Evolutionary conservation across 2,113 vertebrate species (phyloP), one percentile per base, ranked within the genome.

Genomic region (Saguinus imperator): DNA sequence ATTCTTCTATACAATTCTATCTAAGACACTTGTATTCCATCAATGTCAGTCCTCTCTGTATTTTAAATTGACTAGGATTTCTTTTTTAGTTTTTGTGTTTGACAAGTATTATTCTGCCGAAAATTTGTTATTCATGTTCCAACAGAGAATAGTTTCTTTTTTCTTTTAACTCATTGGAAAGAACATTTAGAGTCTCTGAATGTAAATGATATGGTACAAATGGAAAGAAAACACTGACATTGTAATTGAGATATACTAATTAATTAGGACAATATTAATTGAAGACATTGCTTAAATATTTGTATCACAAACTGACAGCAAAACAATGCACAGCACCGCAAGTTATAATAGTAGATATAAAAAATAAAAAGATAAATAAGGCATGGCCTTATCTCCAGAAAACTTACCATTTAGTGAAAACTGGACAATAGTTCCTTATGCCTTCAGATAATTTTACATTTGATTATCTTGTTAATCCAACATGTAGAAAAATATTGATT

Each of bases 1-100:
- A 58, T 66, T 52, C 4, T 75, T 52, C 4, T 70, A 5, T 0
- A 14, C 57, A 87, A 73, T 75, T 87, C 83, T 94, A 20, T 68
- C 70, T 73, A 52, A 68, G 45, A 43, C 8, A 45, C 16, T 61
- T 81, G 14, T 55, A 76, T 35, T 70, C 32, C 40, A 18, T 88
- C 50, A 37, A 1, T 64, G 8, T 32, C 83, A 81, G 5, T 29
- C 9, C 32, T 84, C 5, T 55, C 11, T 84, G 20, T 91, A 55
- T 95, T 57, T 96, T 91, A 84, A 61, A 85, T 83, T 91, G 58
- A 43, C 29, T 75, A 43, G 13, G 57, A 25, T 80, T 91, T 93
- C 13, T 48, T 82, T 75, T 70, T 52, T 20, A 55, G 4, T 81
- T 7, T 88, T 64, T 64, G 35, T 27, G 14, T 82, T 73, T 66